These are phyloP conservation scores for Thyatira batis DNA, from an alignment of 2,888 invertebrate genomes.

Conservation along the genomic window DNA sequence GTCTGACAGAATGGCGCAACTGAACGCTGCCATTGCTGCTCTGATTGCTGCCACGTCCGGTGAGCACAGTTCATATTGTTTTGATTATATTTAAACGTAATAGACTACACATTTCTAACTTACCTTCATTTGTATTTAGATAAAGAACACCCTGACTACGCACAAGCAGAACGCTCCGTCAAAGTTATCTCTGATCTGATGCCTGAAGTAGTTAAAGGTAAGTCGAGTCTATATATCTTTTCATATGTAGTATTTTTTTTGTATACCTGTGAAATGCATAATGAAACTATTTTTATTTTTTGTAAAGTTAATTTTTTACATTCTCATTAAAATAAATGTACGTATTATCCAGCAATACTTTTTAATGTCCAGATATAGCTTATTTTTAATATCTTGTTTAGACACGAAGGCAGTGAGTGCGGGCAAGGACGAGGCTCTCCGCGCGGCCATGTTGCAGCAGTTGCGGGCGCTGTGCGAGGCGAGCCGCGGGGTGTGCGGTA, in stretches of 20 bases:
- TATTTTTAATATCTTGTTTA: slow-evolving; percentile 38
- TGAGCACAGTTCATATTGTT: slow-evolving; percentile 4
- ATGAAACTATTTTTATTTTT: too few relatives aligned
- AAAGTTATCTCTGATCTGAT: slow-evolving; percentile 28
- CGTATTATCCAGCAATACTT: too few relatives aligned
- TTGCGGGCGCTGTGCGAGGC: slow-evolving; percentile 34
- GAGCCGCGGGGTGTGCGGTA: slow-evolving; percentile 23
- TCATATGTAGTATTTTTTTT: too few relatives aligned
- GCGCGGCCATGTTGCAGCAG: slow-evolving; percentile 26
- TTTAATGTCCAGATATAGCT: slow-evolving; percentile 19
- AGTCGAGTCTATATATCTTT: too few relatives aligned
- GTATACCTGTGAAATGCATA: too few relatives aligned
- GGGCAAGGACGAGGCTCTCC: slow-evolving; percentile 20
- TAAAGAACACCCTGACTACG: slow-evolving; percentile 24
- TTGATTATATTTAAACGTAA: background rate
- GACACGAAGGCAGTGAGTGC: slow-evolving; percentile 32
- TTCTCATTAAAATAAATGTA: too few relatives aligned
- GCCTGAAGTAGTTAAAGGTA: slow-evolving; percentile 24
- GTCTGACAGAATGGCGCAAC: slow-evolving; percentile 12
- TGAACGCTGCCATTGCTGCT: slow-evolving; percentile 41
- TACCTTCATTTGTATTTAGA: background rate
- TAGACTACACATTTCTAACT: background rate
- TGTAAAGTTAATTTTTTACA: too few relatives aligned
- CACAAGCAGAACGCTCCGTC: slow-evolving; percentile 25
- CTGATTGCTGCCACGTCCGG: slow-evolving; percentile 34